phyloP scores from a whole-genome alignment of 2,888 invertebrate genomes.

The Stenchaetothrips biformis region DNA sequence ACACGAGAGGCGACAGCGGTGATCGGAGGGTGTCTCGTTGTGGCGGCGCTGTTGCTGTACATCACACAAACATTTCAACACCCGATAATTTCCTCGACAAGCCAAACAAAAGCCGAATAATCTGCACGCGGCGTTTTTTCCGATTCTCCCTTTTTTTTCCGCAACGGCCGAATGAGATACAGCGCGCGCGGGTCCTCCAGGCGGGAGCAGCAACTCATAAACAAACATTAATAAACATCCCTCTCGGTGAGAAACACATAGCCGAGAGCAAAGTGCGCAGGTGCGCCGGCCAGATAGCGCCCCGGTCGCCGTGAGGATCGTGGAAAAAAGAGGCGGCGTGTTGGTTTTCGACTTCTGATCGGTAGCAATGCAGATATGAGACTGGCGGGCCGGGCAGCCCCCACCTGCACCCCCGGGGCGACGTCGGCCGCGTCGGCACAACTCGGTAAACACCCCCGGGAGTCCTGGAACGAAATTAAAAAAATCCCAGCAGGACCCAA shows the following conservation, averaged over 20 bases:
- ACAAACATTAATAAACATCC: conserved; percentile 3
- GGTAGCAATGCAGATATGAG: no score
- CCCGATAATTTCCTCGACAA: no score
- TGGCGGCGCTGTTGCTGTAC: no score
- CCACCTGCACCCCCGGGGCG: neutral
- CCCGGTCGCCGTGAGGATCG: neutral
- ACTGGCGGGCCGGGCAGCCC: neutral
- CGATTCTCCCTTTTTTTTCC: no score
- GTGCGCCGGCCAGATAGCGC: neutral
- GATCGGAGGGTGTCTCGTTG: no score
- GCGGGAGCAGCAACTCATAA: neutral
- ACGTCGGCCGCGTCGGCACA: neutral
- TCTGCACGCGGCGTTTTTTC: no score
- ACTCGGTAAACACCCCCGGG: no score
- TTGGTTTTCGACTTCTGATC: no score
- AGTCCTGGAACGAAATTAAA: no score
- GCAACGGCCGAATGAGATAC: neutral
- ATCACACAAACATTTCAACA: no score
- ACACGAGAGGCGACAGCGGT: neutral
- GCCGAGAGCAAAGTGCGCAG: neutral
- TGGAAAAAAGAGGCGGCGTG: neutral
- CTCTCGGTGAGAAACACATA: conserved; percentile 2
- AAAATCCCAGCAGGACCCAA: no score
- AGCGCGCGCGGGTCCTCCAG: neutral
- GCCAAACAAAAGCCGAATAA: no score